Evolutionary conservation across 2,888 invertebrate species (phyloP), one percentile per base, ranked within the genome.

Genomic region (Stenichneumon culpator): DNA sequence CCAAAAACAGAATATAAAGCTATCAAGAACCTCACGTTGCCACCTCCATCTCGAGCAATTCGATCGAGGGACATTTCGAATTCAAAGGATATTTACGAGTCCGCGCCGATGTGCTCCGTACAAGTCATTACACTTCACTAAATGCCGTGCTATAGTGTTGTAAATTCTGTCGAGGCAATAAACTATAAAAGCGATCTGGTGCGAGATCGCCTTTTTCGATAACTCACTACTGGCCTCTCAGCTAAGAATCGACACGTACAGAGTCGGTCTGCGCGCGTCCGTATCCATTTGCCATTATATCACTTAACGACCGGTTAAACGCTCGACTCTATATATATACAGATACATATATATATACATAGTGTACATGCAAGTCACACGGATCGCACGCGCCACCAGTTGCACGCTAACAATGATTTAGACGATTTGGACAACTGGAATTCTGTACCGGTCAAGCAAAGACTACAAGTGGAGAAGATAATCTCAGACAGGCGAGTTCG

Each of bases 221-320:
- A 25, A 25, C 50, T 44, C 68, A 78, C 72, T 19, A 28, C 22
- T 68, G 16, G 52, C 50, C 39, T 25, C 73, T 36, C 32, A 32
- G 63, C 65, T 65, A 47, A 63, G 50, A 75, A 47, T 32, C 74
- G 32, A 60, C 60, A 47, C 50, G 63, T 74, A 63, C 28, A 28
- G 11, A 32, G 39, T 25, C 14, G 25, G 65, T 54, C 54, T 25
- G 7, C 69, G 7, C 69, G 73, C 79, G 74, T 83, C 54, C 67
- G 57, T 75, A 72, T 77, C 77, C 67, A 84, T 80, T 81, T 73
- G 84, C 80, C 84, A 78, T 84, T 84, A 81, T 84, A 73, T 84
- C 84, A 84, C 80, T 77, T 72, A 84, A 80, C 72, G 80, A 68
- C 60, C 83, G 50, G 75, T 63, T 80, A 80, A 84, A 80, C 75